phyloP scores from a whole-genome alignment of 2,797 vertebrate genomes.

The Zalophus californianus region DNA sequence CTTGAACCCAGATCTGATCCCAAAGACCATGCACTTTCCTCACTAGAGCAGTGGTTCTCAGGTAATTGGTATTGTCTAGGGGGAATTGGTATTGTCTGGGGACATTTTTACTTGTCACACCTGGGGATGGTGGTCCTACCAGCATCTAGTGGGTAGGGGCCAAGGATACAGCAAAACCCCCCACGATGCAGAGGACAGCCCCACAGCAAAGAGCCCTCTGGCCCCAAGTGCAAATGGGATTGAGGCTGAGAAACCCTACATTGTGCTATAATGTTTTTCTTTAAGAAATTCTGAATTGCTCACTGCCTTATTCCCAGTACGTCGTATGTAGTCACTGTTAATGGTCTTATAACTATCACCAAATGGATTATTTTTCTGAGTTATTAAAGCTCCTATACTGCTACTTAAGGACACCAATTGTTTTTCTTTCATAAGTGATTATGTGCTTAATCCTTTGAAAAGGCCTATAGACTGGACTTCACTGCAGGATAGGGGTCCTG shows the following conservation, averaged over 20 bases:
- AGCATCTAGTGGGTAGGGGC: not conserved
- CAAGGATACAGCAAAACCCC: not conserved
- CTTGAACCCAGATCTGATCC: not conserved
- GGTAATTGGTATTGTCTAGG: not conserved
- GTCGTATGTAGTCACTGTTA: not conserved
- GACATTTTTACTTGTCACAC: not conserved
- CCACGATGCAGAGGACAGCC: not conserved
- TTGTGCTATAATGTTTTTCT: not conserved
- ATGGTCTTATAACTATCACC: not conserved
- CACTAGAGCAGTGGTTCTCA: not conserved
- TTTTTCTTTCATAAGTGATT: conserved; percentile 36
- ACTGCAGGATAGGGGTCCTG: not conserved
- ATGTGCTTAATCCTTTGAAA: not conserved
- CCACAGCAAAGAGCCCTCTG: not conserved
- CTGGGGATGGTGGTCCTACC: not conserved
- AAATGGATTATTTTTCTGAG: conserved; percentile 19
- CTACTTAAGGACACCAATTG: not conserved
- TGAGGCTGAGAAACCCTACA: not conserved
- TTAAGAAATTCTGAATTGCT: not conserved
- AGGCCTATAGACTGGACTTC: not conserved
- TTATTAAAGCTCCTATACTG: not conserved
- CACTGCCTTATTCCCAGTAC: not conserved
- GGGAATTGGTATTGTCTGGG: not conserved
- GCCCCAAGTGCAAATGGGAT: not conserved
- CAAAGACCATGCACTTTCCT: not conserved